A percentile compares a stretch with the other conserved stretches of the same genome.
Evolutionary conservation across 1,140 invertebrate species (phyloP).

Genomic region (Brachionus rotundiformis): DNA sequence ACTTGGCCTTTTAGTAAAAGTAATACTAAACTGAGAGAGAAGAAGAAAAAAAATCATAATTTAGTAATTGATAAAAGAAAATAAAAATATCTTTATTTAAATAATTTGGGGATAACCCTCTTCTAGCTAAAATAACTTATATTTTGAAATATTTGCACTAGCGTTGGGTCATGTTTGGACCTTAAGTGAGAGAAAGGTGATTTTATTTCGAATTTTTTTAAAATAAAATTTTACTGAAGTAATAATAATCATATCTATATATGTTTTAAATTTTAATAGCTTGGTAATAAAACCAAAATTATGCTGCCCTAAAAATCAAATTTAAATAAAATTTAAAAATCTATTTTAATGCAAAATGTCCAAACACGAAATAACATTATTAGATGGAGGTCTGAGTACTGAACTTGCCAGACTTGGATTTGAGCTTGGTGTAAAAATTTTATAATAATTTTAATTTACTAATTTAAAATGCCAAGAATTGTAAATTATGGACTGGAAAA

Average conservation of each 20-base stretch:
- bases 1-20: neutral
- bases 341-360: neutral
- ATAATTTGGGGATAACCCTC: neutral
- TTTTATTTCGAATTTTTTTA: slow-evolving; percentile 11
- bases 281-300: neutral
- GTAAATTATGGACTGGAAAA: slow-evolving; percentile 38
- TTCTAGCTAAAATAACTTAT: neutral
- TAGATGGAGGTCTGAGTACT: slow-evolving; percentile 49
- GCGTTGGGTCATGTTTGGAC: neutral
- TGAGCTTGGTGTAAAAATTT: neutral
- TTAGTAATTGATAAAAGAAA: neutral
- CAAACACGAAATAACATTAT: neutral
- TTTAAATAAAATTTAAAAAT: neutral
- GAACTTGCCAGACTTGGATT: neutral
- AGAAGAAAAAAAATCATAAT: slow-evolving; percentile 17
- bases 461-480: neutral
- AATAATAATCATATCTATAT: neutral
- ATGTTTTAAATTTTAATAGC: neutral
- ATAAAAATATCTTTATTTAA: neutral
- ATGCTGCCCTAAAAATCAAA: neutral
- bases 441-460: neutral
- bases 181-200: neutral
- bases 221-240: neutral
- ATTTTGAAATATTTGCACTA: neutral
- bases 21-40: neutral